Base-by-base conservation (phyloP, 92 coral and sea anemone species). In the Bergia sp. region DNA sequence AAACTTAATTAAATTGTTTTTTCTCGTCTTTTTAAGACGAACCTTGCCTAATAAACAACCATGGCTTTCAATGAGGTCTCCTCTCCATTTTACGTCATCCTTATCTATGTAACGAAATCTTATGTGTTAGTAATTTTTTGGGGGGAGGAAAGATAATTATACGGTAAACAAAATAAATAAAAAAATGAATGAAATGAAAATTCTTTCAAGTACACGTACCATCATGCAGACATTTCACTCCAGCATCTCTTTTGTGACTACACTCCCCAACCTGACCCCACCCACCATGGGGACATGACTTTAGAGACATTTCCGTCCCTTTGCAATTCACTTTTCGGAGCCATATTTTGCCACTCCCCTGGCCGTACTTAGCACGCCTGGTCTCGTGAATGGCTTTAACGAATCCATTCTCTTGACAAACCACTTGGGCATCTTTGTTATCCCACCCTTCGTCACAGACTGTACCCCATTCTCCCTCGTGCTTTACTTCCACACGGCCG, bases 381-480 rank as follows among this genome's bases (percentile, higher is more conserved):
- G 94, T 69, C 37, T 86, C 92, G 20, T 92, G 89, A 57, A 92
- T 89, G 16, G 92, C 94, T 64, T 90, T 90, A 37, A 92, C 45
- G 88, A 67, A 92, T 0, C 94, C 94, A 67, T 90, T 50, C 76
- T 92, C 91, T 40, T 81, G 88, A 71, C 94, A 92, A 3, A 90
- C 93, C 75, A 92, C 94, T 41, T 90, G 86, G 2, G 92, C 92
- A 49, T 90, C 92, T 42, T 92, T 69, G 75, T 83, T 77, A 67
- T 92, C 92, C 94, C 94, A 92, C 8, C 87, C 90, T 44, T 84
- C 18, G 78, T 92, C 92, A 85, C 94, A 92, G 6, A 92, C 74
- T 16, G 92, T 73, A 39, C 94, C 94, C 94, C 94, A 92, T 73
- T 92, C 82, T 42, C 94, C 94, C 77, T 86, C 66, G 82, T 90